Evolutionary conservation across 2,888 invertebrate species (phyloP).

Genomic region (Sthenelais limicola): DNA sequence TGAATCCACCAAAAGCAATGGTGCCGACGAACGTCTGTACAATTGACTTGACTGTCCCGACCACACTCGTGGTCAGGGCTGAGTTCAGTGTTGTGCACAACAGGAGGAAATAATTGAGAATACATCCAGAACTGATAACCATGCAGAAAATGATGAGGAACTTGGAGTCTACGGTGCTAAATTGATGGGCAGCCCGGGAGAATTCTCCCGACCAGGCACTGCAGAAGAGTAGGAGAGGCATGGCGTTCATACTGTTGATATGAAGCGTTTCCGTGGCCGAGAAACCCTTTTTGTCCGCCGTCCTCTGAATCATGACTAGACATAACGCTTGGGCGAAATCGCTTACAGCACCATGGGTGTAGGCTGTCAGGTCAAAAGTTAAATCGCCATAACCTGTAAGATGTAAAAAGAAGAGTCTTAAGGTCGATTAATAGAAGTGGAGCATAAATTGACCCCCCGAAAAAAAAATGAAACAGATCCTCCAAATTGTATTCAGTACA

Average conservation of each 20-base stretch:
- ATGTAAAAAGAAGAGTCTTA: too few species aligned
- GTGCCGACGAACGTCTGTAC: constrained; percentile 72
- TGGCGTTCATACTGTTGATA: constrained; percentile 71
- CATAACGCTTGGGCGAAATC: constrained; percentile 73
- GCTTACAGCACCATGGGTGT: constrained; percentile 70
- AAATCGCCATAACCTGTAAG: constrained; percentile 72
- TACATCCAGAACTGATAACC: constrained; percentile 66
- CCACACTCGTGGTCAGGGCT: constrained; percentile 73
- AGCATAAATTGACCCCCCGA: too few species aligned
- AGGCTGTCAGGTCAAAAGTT: constrained; percentile 69
- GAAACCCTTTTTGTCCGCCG: constrained; percentile 61
- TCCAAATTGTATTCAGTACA: too few species aligned
- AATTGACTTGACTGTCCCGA: constrained; percentile 72
- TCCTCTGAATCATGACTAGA: constrained; percentile 72
- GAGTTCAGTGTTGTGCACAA: constrained; percentile 73
- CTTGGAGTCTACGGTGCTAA: constrained; percentile 51
- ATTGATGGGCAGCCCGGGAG: constrained; percentile 41
- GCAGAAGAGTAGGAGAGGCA: constrained; percentile 66
- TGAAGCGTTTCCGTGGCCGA: constrained; percentile 70
- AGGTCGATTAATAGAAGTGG: too few species aligned
- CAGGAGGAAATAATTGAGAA: constrained; percentile 73
- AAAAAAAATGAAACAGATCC: too few species aligned
- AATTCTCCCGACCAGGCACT: constrained; percentile 62
- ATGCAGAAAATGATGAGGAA: constrained; percentile 66
- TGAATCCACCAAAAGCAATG: constrained; percentile 72